Conservation (phyloP, 2,113 vertebrate genomes). For the Morone chrysops region DNA sequence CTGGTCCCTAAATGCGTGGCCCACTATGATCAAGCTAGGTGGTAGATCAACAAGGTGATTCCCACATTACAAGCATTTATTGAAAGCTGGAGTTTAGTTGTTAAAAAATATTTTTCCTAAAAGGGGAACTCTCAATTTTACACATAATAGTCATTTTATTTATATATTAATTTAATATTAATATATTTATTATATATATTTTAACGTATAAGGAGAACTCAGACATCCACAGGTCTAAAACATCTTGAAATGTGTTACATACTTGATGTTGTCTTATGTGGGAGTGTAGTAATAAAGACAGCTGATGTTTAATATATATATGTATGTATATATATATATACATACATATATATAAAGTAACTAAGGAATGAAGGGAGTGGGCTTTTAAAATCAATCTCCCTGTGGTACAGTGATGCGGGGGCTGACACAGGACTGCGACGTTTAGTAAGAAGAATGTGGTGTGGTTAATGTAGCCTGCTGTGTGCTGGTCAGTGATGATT, state of each 20-base stretch:
- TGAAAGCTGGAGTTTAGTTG: neutral
- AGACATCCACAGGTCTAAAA: neutral
- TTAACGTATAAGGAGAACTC: neutral
- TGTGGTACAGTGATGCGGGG: slow-evolving; percentile 8
- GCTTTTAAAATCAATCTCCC: slow-evolving; percentile 8
- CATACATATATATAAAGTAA: neutral
- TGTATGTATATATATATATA: neutral
- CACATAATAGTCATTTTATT: neutral
- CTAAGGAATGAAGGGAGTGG: slow-evolving; percentile 54
- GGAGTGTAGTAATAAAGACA: slow-evolving; percentile 15
- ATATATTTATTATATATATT: too few species aligned
- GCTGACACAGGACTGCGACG: slow-evolving; percentile 10
- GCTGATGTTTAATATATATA: slow-evolving; percentile 12
- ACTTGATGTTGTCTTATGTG: neutral
- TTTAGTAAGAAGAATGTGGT: slow-evolving; percentile 42
- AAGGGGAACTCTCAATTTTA: neutral
- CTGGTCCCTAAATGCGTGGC: too few species aligned
- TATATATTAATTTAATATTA: too few species aligned
- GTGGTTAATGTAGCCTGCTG: slow-evolving; percentile 25
- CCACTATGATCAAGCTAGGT: too few species aligned
- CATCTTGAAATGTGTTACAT: neutral
- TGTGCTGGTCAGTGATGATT: slow-evolving; percentile 44
- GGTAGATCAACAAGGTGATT: neutral
- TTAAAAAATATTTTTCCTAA: too few species aligned
- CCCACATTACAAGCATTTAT: neutral